Conservation (phyloP, 2,888 invertebrate genomes). For the Eupithecia exiguata region DNA sequence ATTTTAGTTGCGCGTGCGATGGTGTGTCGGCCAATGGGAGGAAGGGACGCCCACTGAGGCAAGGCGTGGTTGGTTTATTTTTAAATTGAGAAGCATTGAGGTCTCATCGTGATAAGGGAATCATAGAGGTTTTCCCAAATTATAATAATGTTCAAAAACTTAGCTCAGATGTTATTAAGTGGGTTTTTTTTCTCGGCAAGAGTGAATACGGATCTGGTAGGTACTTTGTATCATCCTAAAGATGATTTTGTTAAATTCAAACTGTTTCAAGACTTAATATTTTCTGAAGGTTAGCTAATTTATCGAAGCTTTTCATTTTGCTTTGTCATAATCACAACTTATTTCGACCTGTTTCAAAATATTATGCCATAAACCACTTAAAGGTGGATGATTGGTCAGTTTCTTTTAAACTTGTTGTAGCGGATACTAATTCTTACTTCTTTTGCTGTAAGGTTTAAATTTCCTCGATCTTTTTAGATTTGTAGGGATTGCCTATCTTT, state of each 20-base stretch:
- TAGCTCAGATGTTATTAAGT: neutral
- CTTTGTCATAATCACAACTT: conserved; percentile 2
- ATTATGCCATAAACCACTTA: conserved; percentile 18
- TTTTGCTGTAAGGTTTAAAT: neutral
- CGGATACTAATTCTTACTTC: neutral
- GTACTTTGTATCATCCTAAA: no score
- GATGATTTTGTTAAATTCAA: neutral
- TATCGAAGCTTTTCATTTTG: neutral
- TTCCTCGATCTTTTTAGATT: neutral
- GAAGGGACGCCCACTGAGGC: conserved; percentile 39
- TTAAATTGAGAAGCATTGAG: conserved; percentile 5
- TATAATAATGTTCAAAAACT: neutral
- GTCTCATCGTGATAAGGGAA: neutral
- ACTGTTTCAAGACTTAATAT: neutral
- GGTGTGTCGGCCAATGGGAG: conserved; percentile 45
- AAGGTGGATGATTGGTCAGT: neutral
- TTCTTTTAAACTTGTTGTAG: neutral
- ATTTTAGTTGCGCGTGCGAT: conserved; percentile 47
- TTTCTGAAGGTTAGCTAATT: neutral
- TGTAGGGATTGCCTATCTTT: conserved; percentile 15
- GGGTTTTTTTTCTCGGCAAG: neutral
- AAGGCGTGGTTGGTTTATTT: conserved; percentile 42
- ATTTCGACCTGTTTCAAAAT: conserved; percentile 15
- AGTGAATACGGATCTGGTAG: neutral
- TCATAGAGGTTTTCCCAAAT: neutral